These are phyloP conservation scores for Drosophila punjabiensis DNA, from an alignment of 1,140 invertebrate species.

Conservation along the genomic window DNA sequence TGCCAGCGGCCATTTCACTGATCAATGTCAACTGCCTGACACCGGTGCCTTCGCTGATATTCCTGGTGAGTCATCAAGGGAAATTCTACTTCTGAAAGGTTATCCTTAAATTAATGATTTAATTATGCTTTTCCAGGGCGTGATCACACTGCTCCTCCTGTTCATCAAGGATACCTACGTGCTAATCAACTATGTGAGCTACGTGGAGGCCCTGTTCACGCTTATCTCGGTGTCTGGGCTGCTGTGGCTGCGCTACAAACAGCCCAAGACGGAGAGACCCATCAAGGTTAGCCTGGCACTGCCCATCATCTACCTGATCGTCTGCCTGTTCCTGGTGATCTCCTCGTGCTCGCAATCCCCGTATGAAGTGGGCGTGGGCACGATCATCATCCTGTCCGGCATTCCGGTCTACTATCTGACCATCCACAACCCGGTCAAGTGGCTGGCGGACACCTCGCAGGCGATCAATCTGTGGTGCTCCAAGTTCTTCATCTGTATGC, in stretches of 20 bases:
- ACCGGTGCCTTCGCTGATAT: slow-evolving; percentile 96
- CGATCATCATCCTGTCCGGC: slow-evolving; percentile 91
- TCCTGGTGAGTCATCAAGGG: slow-evolving; percentile 90
- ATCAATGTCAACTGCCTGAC: slow-evolving; percentile 94
- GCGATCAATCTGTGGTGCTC: slow-evolving; percentile 89
- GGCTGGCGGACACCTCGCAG: slow-evolving; percentile 87
- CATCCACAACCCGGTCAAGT: slow-evolving; percentile 89
- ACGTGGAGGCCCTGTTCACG: slow-evolving; percentile 98
- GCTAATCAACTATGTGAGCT: slow-evolving; percentile 97
- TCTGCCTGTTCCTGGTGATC: slow-evolving; percentile 94
- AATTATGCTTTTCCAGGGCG: slow-evolving; percentile 88
- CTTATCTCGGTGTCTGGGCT: slow-evolving; percentile 94
- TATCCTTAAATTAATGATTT: not conserved
- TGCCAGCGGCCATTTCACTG: slow-evolving; percentile 94
- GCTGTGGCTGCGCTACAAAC: slow-evolving; percentile 93
- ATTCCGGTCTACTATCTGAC: slow-evolving; percentile 96
- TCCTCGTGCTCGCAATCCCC: slow-evolving; percentile 92
- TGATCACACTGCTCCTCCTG: slow-evolving; percentile 93
- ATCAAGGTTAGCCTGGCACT: slow-evolving; percentile 89
- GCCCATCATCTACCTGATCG: slow-evolving; percentile 93
- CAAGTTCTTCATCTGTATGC: slow-evolving; percentile 91
- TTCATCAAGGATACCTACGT: slow-evolving; percentile 94
- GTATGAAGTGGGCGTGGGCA: slow-evolving; percentile 93
- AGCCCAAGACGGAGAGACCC: slow-evolving; percentile 91
- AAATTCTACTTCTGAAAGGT: too few relatives aligned